Evolutionary conservation across 2,888 invertebrate genomes (phyloP), one percentile per base, ranked within the genome.

Genomic region (Napeogenes inachia): DNA sequence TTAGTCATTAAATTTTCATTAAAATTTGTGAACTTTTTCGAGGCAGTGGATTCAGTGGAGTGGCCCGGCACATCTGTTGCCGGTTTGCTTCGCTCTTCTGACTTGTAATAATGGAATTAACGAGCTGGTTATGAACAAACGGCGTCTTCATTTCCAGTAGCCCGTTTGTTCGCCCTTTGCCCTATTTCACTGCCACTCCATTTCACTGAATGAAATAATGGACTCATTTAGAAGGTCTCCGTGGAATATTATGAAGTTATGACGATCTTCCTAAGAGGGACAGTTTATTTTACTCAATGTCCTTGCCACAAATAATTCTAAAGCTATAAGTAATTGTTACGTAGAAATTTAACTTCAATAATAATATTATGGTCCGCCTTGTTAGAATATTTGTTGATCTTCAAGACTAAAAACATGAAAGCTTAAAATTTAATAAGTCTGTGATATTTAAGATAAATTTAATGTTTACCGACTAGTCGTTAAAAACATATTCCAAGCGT

Each of bases 51-150:
- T 81, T 82, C 78, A 81, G 79, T 82, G 75, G 78, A 82, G 82
- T 77, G 77, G 82, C 85, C 82, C 89, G 77, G 82, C 85, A 82
- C 89, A 88, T 89, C 89, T 89, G 89, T 86, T 87, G 83, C 88
- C 83, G 78, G 80, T 77, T 71, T 77, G 76, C 77, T 75, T 78
- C 84, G 86, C 86, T 87, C 81, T 80, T 84, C 84, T 82, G 86
- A 85, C 84, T 89, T 85, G 87, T 85, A 82, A 89, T 88, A 88
- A 89, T 86, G 82, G 85, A 89, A 89, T 88, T 88, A 89, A 89
- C 88, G 87, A 85, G 86, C 87, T 89, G 89, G 85, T 89, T 89
- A 88, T 88, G 89, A 88, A 89, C 89, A 87, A 89, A 88, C 87
- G 87, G 82, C 82, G 85, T 88, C 89, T 89, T 87, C 87, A 89